These are phyloP conservation scores for Watsonalla cultraria DNA, from an alignment of 2,888 invertebrate species.

Conservation along the genomic window DNA sequence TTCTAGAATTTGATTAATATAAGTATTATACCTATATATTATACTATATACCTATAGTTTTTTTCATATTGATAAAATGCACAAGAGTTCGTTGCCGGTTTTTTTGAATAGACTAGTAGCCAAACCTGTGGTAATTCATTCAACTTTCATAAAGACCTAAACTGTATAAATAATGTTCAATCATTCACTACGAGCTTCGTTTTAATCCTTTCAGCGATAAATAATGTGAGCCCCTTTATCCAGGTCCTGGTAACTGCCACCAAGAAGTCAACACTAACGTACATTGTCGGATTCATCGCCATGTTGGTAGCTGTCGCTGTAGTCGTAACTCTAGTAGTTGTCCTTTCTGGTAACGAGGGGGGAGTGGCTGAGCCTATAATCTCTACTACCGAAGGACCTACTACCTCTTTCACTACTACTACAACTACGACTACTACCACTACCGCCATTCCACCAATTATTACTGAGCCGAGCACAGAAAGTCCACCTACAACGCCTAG, in stretches of 20 bases:
- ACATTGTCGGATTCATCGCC: constrained; percentile 75
- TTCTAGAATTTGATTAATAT: too few relatives aligned
- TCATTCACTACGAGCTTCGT: too few relatives aligned
- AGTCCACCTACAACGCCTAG: constrained; percentile 16
- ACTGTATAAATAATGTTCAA: too few relatives aligned
- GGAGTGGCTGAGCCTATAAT: constrained; percentile 42
- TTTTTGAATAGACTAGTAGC: too few relatives aligned
- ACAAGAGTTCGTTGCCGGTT: too few relatives aligned
- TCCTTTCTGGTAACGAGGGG: constrained; percentile 65
- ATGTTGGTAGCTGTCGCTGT: constrained; percentile 78
- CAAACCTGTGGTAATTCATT: too few relatives aligned
- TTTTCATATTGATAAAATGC: too few relatives aligned
- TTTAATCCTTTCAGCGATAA: too few relatives aligned
- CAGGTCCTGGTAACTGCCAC: constrained; percentile 81
- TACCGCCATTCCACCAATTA: constrained; percentile 15
- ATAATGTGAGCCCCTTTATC: constrained; percentile 8
- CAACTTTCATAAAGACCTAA: too few relatives aligned
- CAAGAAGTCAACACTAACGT: constrained; percentile 74
- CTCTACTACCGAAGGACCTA: constrained; percentile 39
- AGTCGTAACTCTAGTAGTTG: constrained; percentile 79
- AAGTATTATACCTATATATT: too few relatives aligned
- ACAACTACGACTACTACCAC: constrained; percentile 17
- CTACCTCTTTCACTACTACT: constrained; percentile 14
- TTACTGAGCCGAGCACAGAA: constrained; percentile 12
- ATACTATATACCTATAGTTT: too few relatives aligned